Base-by-base conservation (phyloP, 2,113 vertebrate genomes). In the Andinoacara biseriatus region DNA sequence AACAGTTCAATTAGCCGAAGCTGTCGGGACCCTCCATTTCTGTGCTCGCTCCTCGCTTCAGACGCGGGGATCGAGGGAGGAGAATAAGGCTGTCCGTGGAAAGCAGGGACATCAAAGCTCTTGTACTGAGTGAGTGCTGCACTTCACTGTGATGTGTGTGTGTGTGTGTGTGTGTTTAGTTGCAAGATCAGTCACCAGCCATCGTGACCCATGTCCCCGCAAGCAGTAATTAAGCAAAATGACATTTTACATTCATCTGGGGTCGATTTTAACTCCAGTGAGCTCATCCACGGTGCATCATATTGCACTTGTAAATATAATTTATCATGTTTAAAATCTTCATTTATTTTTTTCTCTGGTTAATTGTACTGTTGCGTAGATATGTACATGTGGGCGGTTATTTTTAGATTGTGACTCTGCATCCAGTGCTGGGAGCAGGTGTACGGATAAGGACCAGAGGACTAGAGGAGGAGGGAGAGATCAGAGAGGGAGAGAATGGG, bases 1-100 rank as follows among this genome's bases (percentile, higher is more conserved):
- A 96, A 93, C 91, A 93, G 95, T 95, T 96, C 96, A 96, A 97
- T 97, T 96, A 96, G 94, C 87, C 88, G 1, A 52, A 81, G 85
- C 89, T 93, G 78, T 89, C 92, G 91, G 91, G 92, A 91, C 85
- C 82, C 74, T 79, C 69, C 46, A 61, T 77, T 35, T 74, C 83
- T 82, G 62, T 29, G 7, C 59, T 61, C 38, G 46, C 38, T 58
- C 78, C 82, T 77, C 5, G 10, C 75, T 76, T 76, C 33, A 74
- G 67, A 88, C 7, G 40, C 80, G 84, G 65, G 43, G 26, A 52
- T 52, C 26, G 49, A 72, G 65, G 17, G 43, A 52, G 40, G 86
- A 87, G 82, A 88, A 85, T 86, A 86, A 90, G 87, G 86, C 88
- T 78, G 59, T 84, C 75, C 46, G 17, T 7, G 56, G 83, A 63